Evolutionary conservation across 1,140 invertebrate genomes (phyloP).

Genomic region (Drosophila mayri): DNA sequence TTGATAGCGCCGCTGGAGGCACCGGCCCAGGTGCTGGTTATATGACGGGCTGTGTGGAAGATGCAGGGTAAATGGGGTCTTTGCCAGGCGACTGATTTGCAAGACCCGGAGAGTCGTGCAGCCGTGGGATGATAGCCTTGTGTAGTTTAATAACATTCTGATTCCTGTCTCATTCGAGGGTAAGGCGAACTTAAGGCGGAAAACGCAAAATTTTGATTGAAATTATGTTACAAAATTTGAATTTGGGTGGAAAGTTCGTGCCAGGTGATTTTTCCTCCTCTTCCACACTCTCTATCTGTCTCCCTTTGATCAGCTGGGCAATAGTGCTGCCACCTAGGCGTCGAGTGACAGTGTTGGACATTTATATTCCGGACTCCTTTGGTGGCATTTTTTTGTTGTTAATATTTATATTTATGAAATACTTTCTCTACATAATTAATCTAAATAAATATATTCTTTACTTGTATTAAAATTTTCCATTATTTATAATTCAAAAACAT

Average conservation of each 20-base stretch:
- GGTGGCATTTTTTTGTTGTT: no score
- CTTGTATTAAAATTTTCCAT: no score
- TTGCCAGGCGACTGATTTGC: constrained; percentile 33
- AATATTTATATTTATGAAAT: no score
- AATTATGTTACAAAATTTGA: constrained; percentile 15
- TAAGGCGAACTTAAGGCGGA: constrained; percentile 12
- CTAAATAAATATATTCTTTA: no score
- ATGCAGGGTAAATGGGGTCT: constrained; percentile 3
- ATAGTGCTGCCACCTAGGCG: neutral
- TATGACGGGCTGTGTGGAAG: constrained; percentile 12
- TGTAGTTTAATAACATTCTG: constrained; percentile 68
- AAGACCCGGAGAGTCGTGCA: constrained; percentile 49
- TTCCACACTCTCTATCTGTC: neutral
- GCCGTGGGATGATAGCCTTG: constrained; percentile 52
- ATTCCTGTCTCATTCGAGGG: constrained; percentile 33
- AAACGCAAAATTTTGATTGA: constrained; percentile 20
- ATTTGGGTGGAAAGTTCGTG: neutral
- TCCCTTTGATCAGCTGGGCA: neutral
- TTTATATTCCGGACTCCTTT: no score
- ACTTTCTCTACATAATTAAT: no score
- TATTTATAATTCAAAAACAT: neutral
- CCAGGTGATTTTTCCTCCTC: constrained; percentile 12
- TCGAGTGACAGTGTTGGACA: neutral
- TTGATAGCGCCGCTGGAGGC: constrained; percentile 12
- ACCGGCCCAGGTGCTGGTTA: constrained; percentile 25